Percentiles rank a stretch among this genome's conserved stretches.
These are phyloP conservation scores for Scomberomorus guttatus DNA, from an alignment of 2,797 vertebrate genomes.

Conservation along the genomic window DNA sequence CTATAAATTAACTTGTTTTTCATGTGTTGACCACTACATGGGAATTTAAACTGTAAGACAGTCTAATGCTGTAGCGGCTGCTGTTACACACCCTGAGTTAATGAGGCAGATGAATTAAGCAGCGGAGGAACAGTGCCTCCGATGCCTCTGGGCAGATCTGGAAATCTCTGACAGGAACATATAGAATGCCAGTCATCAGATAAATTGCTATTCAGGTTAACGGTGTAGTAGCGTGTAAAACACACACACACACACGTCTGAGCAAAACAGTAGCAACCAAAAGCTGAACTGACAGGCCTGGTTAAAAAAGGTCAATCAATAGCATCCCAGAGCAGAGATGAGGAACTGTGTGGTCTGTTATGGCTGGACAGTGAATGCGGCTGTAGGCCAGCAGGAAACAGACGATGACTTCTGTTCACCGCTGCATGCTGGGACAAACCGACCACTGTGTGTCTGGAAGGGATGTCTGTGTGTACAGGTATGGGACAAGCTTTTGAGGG, in stretches of 20 bases:
- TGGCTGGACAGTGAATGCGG: constrained; percentile 53
- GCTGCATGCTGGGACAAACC: constrained; percentile 44
- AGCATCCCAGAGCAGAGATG: constrained; percentile 26
- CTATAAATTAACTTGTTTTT: background rate
- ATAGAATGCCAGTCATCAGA: constrained; percentile 30
- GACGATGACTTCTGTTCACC: constrained; percentile 35
- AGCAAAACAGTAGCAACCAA: background rate
- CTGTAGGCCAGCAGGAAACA: constrained; percentile 69
- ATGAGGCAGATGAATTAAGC: constrained; percentile 54
- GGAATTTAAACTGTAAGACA: background rate
- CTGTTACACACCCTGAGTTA: constrained; percentile 33
- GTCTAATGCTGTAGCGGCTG: constrained; percentile 15
- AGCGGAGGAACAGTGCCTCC: constrained; percentile 7
- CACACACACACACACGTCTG: background rate
- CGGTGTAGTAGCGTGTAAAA: background rate
- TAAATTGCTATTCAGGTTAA: constrained; percentile 12
- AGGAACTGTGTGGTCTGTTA: constrained; percentile 62
- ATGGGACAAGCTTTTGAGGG: constrained; percentile 32
- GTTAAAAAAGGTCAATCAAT: constrained; percentile 65
- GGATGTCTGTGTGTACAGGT: constrained; percentile 67
- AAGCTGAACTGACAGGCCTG: constrained; percentile 38
- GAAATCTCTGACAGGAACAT: constrained; percentile 41
- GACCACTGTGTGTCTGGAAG: constrained; percentile 42
- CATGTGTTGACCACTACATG: background rate
- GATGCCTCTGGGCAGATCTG: constrained; percentile 23